These are phyloP conservation scores for Phymanthus crucifer DNA, from an alignment of 92 coral and sea anemone species.

Conservation along the genomic window DNA sequence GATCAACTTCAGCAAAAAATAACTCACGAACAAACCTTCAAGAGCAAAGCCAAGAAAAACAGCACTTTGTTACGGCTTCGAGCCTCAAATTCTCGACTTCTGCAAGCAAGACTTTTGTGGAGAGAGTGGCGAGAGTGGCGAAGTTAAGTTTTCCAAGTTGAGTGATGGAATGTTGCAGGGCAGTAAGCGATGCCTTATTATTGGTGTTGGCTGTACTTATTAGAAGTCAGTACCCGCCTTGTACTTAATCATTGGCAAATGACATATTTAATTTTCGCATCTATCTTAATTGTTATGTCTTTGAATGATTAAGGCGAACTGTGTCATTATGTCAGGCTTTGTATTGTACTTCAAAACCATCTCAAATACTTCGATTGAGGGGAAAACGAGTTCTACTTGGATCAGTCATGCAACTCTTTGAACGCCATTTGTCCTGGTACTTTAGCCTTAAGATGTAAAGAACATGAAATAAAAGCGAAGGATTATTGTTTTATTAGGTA, in stretches of 20 bases:
- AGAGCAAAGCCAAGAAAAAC: no score
- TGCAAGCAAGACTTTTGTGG: no score
- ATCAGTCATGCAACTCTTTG: not conserved
- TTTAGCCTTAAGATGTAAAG: not conserved
- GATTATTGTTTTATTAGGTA: not conserved
- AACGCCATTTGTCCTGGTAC: not conserved
- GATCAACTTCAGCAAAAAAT: not conserved
- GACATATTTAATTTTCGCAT: conserved; percentile 85
- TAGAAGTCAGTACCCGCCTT: conserved; percentile 35
- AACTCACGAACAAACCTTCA: no score
- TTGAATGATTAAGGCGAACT: conserved; percentile 64
- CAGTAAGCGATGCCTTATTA: conserved; percentile 35
- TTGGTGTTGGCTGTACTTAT: conserved; percentile 34
- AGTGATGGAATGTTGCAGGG: conserved; percentile 33
- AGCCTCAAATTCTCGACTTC: not conserved
- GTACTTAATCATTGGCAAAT: conserved; percentile 76
- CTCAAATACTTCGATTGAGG: not conserved
- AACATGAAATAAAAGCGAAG: not conserved
- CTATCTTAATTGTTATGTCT: conserved; percentile 85
- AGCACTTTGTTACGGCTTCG: no score
- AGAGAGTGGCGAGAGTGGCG: not conserved
- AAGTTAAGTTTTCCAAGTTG: not conserved
- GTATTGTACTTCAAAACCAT: not conserved
- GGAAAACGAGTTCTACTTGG: not conserved
- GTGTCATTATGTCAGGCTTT: conserved; percentile 18